These are phyloP conservation scores for Glaucopsyche alexis DNA, from an alignment of 2,888 invertebrate species.

Conservation along the genomic window DNA sequence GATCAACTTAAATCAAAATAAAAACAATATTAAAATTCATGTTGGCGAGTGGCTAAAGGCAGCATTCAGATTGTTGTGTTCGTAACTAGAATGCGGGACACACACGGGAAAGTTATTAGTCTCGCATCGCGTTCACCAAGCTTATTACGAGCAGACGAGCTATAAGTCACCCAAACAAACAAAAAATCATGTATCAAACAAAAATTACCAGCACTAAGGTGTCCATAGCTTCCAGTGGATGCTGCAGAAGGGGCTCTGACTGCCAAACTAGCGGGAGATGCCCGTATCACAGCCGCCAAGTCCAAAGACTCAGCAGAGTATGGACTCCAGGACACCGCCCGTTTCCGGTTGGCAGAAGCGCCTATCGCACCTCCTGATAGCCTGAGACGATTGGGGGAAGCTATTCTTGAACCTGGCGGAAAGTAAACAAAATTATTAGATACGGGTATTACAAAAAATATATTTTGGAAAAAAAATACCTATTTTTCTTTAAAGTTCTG, in stretches of 20 bases:
- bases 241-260: slow-evolving; percentile 91
- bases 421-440: no score
- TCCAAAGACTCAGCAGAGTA: slow-evolving; percentile 96
- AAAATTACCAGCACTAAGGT: slow-evolving; percentile 91
- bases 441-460: not conserved
- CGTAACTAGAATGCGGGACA: no score
- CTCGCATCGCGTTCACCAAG: no score
- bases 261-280: slow-evolving; percentile 95
- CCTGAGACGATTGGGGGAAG: slow-evolving; percentile 69
- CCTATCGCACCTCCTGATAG: slow-evolving; percentile 71
- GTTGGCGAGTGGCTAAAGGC: no score
- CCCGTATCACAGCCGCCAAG: slow-evolving; percentile 96
- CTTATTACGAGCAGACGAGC: no score
- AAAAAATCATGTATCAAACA: no score
- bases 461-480: not conserved
- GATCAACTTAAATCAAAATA: no score
- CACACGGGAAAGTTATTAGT: no score
- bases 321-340: slow-evolving; percentile 95
- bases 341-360: slow-evolving; percentile 87
- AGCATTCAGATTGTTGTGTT: no score
- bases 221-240: slow-evolving; percentile 95
- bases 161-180: no score
- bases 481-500: not conserved
- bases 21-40: no score
- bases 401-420: slow-evolving; percentile 68